Percentiles rank a stretch among this genome's conserved stretches.
Evolutionary conservation across 2,113 vertebrate genomes (phyloP).

Genomic region (Piliocolobus tephrosceles): DNA sequence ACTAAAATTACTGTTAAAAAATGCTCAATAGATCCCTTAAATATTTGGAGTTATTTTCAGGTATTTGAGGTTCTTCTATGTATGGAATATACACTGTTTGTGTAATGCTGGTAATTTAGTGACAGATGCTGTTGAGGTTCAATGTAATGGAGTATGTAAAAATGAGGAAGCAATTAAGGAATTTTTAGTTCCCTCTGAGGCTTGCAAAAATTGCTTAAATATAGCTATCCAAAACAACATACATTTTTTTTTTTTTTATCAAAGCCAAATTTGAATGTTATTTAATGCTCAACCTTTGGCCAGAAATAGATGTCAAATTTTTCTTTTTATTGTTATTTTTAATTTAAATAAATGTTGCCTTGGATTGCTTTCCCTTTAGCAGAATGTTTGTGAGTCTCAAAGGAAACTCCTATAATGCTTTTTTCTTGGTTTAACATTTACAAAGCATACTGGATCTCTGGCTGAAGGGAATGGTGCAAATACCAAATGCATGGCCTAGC

Average conservation of each 20-base stretch:
- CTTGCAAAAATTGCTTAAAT: conserved; percentile 64
- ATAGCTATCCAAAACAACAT: conserved; percentile 63
- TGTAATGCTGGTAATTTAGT: conserved; percentile 56
- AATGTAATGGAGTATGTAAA: conserved; percentile 48
- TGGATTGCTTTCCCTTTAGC: conserved; percentile 67
- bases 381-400: conserved; percentile 75
- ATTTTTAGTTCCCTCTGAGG: conserved; percentile 58
- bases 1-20: conserved; percentile 34
- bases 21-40: conserved; percentile 34
- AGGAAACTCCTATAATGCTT: conserved; percentile 57
- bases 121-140: conserved; percentile 57
- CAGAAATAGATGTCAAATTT: conserved; percentile 65
- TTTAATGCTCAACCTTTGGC: conserved; percentile 67
- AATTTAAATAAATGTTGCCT: conserved; percentile 77
- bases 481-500: neutral
- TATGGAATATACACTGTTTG: conserved; percentile 63
- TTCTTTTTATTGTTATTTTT: conserved; percentile 77
- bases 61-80: conserved; percentile 48
- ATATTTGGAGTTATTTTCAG: conserved; percentile 60
- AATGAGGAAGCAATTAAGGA: conserved; percentile 57
- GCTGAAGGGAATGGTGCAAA: neutral
- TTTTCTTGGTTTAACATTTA: conserved; percentile 43
- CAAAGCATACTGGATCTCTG: conserved; percentile 4
- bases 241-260: conserved; percentile 62
- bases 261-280: conserved; percentile 73